Evolutionary conservation across 2,797 vertebrate species (phyloP).

Genomic region (Hephaestus fuliginosus): DNA sequence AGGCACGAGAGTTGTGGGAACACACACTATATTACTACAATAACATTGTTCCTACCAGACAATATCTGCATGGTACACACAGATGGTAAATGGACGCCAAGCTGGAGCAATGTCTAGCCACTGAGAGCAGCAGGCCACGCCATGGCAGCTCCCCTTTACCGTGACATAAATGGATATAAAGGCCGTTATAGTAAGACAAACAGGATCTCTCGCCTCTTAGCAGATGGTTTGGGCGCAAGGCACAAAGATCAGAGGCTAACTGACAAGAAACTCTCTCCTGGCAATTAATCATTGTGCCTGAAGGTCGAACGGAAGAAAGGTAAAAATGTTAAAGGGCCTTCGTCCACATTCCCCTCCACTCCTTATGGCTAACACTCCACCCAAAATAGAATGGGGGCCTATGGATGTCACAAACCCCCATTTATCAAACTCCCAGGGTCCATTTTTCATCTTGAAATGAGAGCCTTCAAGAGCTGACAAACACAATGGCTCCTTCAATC

Average conservation of each 20-base stretch:
- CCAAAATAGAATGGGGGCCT: slow-evolving; percentile 86
- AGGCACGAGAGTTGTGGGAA: slow-evolving; percentile 39
- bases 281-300: slow-evolving; percentile 91
- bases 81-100: slow-evolving; percentile 80
- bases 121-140: slow-evolving; percentile 67
- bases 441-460: slow-evolving; percentile 91
- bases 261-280: slow-evolving; percentile 89
- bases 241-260: slow-evolving; percentile 91
- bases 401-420: slow-evolving; percentile 87
- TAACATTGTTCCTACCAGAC: slow-evolving; percentile 45
- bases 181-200: slow-evolving; percentile 81
- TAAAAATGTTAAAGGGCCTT: slow-evolving; percentile 86
- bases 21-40: slow-evolving; percentile 23
- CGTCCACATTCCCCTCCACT: slow-evolving; percentile 79
- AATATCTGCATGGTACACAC: slow-evolving; percentile 61
- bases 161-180: slow-evolving; percentile 81
- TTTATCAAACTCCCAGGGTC: slow-evolving; percentile 88
- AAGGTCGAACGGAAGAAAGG: slow-evolving; percentile 89
- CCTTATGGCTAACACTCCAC: slow-evolving; percentile 81
- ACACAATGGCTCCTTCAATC: slow-evolving; percentile 89
- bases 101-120: slow-evolving; percentile 73
- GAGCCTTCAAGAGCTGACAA: slow-evolving; percentile 87
- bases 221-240: slow-evolving; percentile 89
- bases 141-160: slow-evolving; percentile 79
- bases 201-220: slow-evolving; percentile 82